A percentile compares a stretch with the other conserved stretches of the same genome.
phyloP scores from a whole-genome alignment of 2,888 invertebrate genomes.

The Tetropium fuscum region DNA sequence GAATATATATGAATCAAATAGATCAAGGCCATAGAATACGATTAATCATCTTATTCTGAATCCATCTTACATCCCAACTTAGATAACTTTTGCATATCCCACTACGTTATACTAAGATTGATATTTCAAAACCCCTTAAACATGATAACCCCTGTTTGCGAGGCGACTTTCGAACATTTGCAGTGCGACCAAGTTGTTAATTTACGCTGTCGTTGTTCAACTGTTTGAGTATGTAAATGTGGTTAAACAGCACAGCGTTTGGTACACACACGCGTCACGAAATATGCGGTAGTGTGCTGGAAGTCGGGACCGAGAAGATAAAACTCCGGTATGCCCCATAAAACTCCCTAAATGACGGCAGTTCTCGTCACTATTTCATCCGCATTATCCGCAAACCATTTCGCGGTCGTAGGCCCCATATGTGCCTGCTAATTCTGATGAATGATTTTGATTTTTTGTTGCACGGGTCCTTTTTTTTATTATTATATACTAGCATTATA shows the following conservation, averaged over 20 bases:
- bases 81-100: too few relatives aligned
- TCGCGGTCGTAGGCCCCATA: constrained; percentile 60
- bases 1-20: too few relatives aligned
- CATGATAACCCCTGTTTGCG: too few relatives aligned
- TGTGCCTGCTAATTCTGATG: constrained; percentile 62
- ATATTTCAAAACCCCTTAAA: too few relatives aligned
- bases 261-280: constrained; percentile 27
- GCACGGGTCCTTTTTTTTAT: constrained; percentile 40
- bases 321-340: constrained; percentile 58
- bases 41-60: too few relatives aligned
- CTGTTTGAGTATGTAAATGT: constrained; percentile 42
- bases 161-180: not conserved
- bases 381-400: constrained; percentile 58
- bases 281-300: constrained; percentile 36
- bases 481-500: constrained; percentile 41
- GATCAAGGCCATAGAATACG: too few relatives aligned
- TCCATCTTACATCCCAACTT: too few relatives aligned
- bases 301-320: constrained; percentile 59
- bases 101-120: too few relatives aligned
- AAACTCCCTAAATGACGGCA: constrained; percentile 62
- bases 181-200: constrained; percentile 2
- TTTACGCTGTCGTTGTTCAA: constrained; percentile 27
- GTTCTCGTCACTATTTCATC: constrained; percentile 64
- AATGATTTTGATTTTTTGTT: constrained; percentile 64
- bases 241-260: constrained; percentile 40